Evolutionary conservation across 1,140 invertebrate species (phyloP).

Genomic region (Paralvinella palmiformis): DNA sequence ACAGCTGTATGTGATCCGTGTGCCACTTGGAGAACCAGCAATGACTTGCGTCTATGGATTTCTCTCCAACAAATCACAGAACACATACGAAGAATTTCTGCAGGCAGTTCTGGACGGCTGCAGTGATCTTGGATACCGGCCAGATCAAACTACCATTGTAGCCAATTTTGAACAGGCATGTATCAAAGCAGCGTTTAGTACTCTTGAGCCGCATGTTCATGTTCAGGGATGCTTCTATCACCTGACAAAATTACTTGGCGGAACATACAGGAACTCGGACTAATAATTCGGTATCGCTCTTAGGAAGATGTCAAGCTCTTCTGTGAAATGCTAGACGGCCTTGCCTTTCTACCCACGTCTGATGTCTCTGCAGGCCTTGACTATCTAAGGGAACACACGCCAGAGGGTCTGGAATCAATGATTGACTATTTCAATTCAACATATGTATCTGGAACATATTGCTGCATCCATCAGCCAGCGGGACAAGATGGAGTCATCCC

Average conservation of each 20-base stretch:
- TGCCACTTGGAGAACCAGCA: neutral
- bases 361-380: too few relatives aligned
- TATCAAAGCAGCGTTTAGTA: neutral
- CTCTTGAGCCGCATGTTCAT: neutral
- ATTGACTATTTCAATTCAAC: too few relatives aligned
- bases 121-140: neutral
- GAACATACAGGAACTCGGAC: neutral
- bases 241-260: neutral
- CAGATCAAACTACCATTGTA: neutral
- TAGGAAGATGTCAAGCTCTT: too few relatives aligned
- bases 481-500: too few relatives aligned
- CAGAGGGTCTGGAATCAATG: too few relatives aligned
- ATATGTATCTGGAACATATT: too few relatives aligned
- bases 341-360: too few relatives aligned
- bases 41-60: slow-evolving; percentile 4
- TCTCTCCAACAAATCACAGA: neutral
- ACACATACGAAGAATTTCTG: neutral
- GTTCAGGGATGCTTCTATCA: neutral
- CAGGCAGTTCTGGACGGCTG: neutral
- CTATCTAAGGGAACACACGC: too few relatives aligned
- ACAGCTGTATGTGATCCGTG: neutral
- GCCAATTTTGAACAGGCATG: neutral
- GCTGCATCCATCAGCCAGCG: too few relatives aligned
- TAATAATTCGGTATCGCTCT: too few relatives aligned
- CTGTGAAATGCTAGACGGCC: too few relatives aligned